These are phyloP conservation scores for Sminthurides aquaticus DNA, from an alignment of 2,888 invertebrate genomes.

Conservation along the genomic window DNA sequence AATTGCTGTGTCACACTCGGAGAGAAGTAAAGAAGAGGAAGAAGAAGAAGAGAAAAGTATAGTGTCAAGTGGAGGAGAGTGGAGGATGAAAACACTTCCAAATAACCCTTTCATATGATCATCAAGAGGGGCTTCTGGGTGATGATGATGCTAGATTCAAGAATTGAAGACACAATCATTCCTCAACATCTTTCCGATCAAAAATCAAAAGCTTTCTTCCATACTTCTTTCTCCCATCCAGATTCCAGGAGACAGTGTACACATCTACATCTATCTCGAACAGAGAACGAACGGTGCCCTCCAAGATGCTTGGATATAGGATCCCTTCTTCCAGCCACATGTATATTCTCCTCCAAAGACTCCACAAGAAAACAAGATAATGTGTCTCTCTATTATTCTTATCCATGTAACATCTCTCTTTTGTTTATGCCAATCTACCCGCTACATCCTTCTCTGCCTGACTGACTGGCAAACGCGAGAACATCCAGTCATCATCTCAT, in stretches of 20 bases:
- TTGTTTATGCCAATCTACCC: neutral
- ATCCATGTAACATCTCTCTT: neutral
- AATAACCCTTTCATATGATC: neutral
- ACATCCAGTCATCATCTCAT: neutral
- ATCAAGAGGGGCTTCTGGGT: neutral
- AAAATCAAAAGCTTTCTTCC: neutral
- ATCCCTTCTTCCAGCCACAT: too few species aligned
- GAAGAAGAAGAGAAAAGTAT: neutral
- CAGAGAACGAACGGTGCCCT: too few species aligned
- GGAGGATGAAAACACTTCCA: neutral
- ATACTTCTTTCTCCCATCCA: neutral
- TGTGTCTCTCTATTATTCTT: neutral
- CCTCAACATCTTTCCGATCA: neutral
- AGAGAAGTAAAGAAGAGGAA: neutral
- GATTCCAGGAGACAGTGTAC: neutral
- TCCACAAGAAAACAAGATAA: too few species aligned
- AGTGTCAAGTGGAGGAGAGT: neutral
- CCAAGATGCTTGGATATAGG: too few species aligned
- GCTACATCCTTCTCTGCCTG: neutral
- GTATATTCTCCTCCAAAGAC: too few species aligned
- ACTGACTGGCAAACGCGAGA: neutral
- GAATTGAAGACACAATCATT: neutral
- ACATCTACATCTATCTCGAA: too few species aligned
- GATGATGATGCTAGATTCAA: neutral
- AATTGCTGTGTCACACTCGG: constrained; percentile 9